These are phyloP conservation scores for Dromococcyx pavoninus DNA, from an alignment of 2,797 vertebrate genomes.

Conservation along the genomic window DNA sequence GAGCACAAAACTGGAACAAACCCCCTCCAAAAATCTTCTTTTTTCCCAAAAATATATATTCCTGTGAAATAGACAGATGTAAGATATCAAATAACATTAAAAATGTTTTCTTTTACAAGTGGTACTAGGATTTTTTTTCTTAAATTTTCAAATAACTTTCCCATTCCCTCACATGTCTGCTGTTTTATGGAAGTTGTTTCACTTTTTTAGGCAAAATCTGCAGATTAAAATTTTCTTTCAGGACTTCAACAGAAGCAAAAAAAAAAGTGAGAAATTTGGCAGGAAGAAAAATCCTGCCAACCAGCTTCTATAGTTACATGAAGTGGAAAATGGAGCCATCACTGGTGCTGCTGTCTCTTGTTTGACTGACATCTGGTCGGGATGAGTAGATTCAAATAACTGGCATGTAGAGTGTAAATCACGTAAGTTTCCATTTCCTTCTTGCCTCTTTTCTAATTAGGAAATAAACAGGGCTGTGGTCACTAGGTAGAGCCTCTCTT, in stretches of 20 bases:
- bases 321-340: neutral
- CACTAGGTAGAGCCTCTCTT: neutral
- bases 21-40: neutral
- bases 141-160: neutral
- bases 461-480: neutral
- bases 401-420: neutral
- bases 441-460: neutral
- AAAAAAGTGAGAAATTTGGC: neutral
- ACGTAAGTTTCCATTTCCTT: neutral
- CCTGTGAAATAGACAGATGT: neutral
- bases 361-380: neutral
- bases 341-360: constrained; percentile 25
- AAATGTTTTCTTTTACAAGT: neutral
- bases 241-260: neutral
- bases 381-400: neutral
- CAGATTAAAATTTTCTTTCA: constrained; percentile 1
- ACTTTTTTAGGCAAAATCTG: constrained; percentile 11
- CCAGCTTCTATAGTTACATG: neutral
- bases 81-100: neutral
- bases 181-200: neutral
- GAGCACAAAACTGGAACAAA: constrained; percentile 36
- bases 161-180: neutral
- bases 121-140: neutral
- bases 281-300: neutral
- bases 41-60: neutral